phyloP scores from a whole-genome alignment of 2,113 vertebrate species.

The Felis chaus region DNA sequence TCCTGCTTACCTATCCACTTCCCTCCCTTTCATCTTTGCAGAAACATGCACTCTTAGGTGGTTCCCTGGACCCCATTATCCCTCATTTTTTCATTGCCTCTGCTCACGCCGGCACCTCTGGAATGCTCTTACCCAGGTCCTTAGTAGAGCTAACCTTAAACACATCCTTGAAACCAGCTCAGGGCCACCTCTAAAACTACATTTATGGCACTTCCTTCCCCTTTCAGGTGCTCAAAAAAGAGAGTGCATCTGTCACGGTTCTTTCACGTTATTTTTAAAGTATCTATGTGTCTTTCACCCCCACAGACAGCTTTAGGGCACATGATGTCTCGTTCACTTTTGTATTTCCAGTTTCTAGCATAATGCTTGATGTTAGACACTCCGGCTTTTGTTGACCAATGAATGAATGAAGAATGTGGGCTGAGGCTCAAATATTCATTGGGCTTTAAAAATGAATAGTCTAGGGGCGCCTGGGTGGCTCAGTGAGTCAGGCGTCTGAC shows the following conservation, averaged over 20 bases:
- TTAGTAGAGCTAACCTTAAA: neutral
- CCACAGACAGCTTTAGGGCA: neutral
- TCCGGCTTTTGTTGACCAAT: neutral
- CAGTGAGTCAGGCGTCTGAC: too few species aligned
- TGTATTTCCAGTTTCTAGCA: neutral
- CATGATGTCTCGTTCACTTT: neutral
- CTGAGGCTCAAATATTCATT: neutral
- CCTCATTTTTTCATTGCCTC: neutral
- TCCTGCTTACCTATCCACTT: neutral
- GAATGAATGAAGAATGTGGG: neutral
- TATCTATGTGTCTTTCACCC: neutral
- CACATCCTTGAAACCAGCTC: neutral
- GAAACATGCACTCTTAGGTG: neutral
- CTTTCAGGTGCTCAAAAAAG: neutral
- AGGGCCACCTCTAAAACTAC: neutral
- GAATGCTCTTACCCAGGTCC: neutral
- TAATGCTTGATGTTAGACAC: neutral
- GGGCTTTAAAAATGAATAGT: neutral
- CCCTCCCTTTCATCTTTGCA: neutral
- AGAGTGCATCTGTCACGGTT: neutral
- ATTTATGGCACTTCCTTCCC: neutral
- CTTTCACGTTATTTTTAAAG: neutral
- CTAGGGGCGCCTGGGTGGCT: neutral
- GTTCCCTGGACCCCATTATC: neutral
- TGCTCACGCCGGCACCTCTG: neutral